Evolutionary conservation across 2,113 vertebrate species (phyloP).

Genomic region (Dicrurus megarhynchus): DNA sequence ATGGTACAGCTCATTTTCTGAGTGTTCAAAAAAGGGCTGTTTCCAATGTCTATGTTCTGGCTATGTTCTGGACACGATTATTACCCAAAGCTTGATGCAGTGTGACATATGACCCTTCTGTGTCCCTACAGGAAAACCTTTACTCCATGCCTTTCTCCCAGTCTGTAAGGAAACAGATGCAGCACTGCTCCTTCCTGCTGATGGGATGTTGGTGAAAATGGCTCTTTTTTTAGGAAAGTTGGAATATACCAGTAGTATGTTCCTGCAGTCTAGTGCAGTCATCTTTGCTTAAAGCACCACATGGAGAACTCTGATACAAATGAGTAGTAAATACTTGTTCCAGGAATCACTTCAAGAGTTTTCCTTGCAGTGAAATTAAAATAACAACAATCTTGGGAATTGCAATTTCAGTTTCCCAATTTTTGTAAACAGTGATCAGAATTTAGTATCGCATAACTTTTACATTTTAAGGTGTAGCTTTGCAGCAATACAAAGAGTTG

Average conservation of each 20-base stretch:
- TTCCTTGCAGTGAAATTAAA: background rate
- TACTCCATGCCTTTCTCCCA: background rate
- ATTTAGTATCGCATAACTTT: background rate
- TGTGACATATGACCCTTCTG: background rate
- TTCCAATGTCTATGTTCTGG: background rate
- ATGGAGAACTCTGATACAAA: background rate
- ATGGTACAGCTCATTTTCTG: background rate
- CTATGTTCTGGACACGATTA: background rate
- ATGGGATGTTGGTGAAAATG: background rate
- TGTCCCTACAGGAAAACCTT: background rate
- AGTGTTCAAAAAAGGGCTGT: background rate
- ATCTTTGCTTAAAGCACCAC: background rate
- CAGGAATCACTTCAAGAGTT: background rate
- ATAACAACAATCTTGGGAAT: background rate
- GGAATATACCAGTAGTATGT: background rate
- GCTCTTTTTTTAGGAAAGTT: background rate
- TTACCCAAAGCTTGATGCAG: background rate
- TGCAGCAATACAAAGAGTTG: background rate
- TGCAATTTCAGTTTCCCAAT: background rate
- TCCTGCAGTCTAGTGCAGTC: background rate
- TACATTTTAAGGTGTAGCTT: background rate
- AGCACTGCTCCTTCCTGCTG: background rate
- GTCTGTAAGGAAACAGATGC: conserved; percentile 23
- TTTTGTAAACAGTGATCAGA: background rate
- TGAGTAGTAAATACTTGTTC: background rate